A percentile compares a stretch with the other conserved stretches of the same genome.
phyloP scores from a whole-genome alignment of 1,140 invertebrate genomes.

The Halyomorpha halys region DNA sequence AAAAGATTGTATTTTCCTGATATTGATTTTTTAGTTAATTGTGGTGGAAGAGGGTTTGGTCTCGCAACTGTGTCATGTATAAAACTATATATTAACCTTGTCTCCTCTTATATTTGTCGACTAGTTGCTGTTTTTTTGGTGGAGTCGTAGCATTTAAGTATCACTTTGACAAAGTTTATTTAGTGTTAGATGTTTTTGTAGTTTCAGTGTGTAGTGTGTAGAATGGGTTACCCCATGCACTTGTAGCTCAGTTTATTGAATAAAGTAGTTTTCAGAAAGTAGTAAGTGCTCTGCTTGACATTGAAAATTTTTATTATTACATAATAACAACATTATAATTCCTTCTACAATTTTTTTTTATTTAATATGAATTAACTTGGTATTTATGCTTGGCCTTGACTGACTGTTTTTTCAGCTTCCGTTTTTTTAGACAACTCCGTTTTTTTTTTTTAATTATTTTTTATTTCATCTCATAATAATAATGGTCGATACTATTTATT shows the following conservation, averaged over 20 bases:
- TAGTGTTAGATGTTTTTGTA: slow-evolving; percentile 39
- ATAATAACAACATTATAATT: slow-evolving; percentile 22
- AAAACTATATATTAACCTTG: slow-evolving; percentile 32
- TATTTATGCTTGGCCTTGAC: slow-evolving; percentile 20
- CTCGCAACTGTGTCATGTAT: slow-evolving; percentile 16
- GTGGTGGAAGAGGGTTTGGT: slow-evolving; percentile 21
- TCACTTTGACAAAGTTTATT: slow-evolving; percentile 34
- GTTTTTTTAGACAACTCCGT: slow-evolving; percentile 10
- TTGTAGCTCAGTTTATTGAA: slow-evolving; percentile 38
- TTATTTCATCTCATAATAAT: neutral
- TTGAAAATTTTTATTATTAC: slow-evolving; percentile 21
- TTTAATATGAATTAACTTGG: slow-evolving; percentile 20
- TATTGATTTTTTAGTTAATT: slow-evolving; percentile 8
- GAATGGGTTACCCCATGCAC: slow-evolving; percentile 35
- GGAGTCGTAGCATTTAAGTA: slow-evolving; percentile 33
- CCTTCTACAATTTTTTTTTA: slow-evolving; percentile 17
- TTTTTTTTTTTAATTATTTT: neutral
- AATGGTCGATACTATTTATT: neutral
- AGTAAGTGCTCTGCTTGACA: slow-evolving; percentile 36
- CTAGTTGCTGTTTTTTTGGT: slow-evolving; percentile 36
- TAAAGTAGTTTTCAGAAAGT: slow-evolving; percentile 40
- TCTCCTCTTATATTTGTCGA: slow-evolving; percentile 34
- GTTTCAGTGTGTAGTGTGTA: slow-evolving; percentile 39
- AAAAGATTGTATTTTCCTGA: slow-evolving; percentile 26
- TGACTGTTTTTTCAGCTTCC: slow-evolving; percentile 20